These are phyloP conservation scores for Allobates femoralis DNA, from an alignment of 2,797 vertebrate species.

Conservation along the genomic window DNA sequence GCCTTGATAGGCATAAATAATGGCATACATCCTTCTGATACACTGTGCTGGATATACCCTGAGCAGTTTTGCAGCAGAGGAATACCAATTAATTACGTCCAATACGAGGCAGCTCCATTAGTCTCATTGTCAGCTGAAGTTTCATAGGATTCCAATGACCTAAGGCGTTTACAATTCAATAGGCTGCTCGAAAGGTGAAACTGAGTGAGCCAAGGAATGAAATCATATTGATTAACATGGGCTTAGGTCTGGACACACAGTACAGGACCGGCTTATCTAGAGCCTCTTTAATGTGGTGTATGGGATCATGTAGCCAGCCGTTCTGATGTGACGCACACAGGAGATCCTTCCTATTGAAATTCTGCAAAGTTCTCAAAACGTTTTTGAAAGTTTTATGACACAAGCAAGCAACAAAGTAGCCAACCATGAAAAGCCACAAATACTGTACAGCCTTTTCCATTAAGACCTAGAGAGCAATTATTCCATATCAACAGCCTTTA, in stretches of 20 bases:
- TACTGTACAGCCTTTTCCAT: too few species aligned
- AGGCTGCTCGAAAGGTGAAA: not conserved
- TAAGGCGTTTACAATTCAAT: constrained; percentile 45
- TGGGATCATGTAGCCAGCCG: not conserved
- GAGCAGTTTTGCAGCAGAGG: not conserved
- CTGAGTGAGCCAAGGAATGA: constrained; percentile 50
- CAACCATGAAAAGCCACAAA: too few species aligned
- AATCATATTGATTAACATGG: constrained; percentile 43
- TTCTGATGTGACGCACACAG: not conserved
- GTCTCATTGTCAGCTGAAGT: constrained; percentile 42
- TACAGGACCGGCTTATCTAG: constrained; percentile 30
- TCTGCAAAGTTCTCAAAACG: not conserved
- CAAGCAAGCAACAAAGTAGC: not conserved
- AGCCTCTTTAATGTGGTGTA: constrained; percentile 27
- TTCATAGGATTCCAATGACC: constrained; percentile 48
- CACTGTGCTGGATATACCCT: not conserved
- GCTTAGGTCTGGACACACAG: constrained; percentile 18
- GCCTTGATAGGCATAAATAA: not conserved
- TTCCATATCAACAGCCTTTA: too few species aligned
- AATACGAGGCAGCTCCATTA: not conserved
- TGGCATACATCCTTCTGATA: not conserved
- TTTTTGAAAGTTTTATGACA: not conserved
- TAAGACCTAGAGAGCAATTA: too few species aligned
- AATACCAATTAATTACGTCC: not conserved
- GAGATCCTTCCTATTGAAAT: not conserved